These are phyloP conservation scores for Luidia sarsii DNA, from an alignment of 53 echinoderm and acorn worm species.

Conservation along the genomic window DNA sequence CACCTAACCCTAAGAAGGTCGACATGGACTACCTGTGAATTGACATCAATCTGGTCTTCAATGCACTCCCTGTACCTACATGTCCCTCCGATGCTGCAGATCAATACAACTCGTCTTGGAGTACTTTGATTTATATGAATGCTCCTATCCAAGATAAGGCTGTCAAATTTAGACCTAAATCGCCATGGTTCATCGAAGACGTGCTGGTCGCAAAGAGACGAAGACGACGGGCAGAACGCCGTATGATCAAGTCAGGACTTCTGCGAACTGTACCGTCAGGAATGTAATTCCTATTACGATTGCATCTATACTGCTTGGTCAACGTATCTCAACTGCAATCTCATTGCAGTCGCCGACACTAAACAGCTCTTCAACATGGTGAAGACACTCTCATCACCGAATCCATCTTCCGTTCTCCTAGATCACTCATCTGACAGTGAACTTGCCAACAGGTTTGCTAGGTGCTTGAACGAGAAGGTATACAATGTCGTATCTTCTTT, in stretches of 20 bases:
- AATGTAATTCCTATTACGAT: not conserved
- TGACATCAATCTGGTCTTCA: too few species aligned
- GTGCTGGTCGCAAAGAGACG: not conserved
- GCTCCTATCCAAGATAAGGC: too few species aligned
- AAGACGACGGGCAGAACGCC: too few species aligned
- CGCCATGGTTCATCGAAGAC: too few species aligned
- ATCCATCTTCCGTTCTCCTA: not conserved
- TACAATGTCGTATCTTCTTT: not conserved
- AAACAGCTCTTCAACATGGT: not conserved
- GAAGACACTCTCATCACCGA: not conserved
- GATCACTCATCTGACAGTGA: not conserved
- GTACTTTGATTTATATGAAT: too few species aligned
- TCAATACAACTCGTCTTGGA: too few species aligned
- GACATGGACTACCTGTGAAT: too few species aligned
- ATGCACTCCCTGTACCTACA: too few species aligned
- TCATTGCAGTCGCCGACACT: not conserved
- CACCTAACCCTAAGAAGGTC: too few species aligned
- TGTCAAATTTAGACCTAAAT: too few species aligned
- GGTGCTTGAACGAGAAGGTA: conserved; percentile 32
- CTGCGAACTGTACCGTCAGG: not conserved
- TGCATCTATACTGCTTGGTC: not conserved
- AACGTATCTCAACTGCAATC: not conserved
- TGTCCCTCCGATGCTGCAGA: too few species aligned
- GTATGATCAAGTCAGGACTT: not conserved
- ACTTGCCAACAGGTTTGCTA: conserved; percentile 36